A percentile compares a stretch with the other conserved stretches of the same genome.
These are phyloP conservation scores for Leiothrix lutea DNA, from an alignment of 2,113 vertebrate genomes.

Conservation along the genomic window DNA sequence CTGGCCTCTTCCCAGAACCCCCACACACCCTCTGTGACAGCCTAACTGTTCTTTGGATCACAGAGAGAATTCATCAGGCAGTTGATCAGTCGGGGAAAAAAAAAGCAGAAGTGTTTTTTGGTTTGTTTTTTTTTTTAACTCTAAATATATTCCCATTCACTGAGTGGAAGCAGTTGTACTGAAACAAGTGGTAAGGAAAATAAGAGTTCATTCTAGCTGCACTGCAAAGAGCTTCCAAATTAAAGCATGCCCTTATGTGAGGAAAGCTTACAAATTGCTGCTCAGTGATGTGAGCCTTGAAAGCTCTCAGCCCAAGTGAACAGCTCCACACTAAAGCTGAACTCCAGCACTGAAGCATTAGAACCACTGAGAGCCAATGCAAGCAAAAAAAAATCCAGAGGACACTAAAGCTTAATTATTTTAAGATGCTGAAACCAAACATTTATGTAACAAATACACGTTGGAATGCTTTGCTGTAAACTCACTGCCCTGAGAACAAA, in stretches of 20 bases:
- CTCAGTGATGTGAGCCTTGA: neutral
- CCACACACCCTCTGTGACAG: neutral
- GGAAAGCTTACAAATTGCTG: neutral
- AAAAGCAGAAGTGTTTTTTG: neutral
- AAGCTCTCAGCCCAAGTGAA: neutral
- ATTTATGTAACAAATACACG: neutral
- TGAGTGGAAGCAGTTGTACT: neutral
- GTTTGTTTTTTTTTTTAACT: neutral
- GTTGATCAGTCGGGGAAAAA: neutral
- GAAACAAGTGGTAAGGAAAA: neutral
- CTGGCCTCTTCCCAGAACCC: neutral
- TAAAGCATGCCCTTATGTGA: neutral
- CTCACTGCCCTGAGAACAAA: neutral
- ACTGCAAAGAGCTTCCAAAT: neutral
- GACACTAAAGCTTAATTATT: neutral
- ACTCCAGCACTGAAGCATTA: neutral
- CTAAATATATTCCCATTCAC: neutral
- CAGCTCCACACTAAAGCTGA: neutral
- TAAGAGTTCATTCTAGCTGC: neutral
- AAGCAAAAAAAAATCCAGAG: neutral
- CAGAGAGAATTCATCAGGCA: neutral
- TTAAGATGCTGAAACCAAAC: neutral
- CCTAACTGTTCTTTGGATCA: neutral
- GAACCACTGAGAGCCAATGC: neutral
- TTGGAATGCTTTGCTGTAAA: neutral